These are phyloP conservation scores for Sinocyclocheilus anshuiensis DNA, from an alignment of 2,113 vertebrate species.

Conservation along the genomic window DNA sequence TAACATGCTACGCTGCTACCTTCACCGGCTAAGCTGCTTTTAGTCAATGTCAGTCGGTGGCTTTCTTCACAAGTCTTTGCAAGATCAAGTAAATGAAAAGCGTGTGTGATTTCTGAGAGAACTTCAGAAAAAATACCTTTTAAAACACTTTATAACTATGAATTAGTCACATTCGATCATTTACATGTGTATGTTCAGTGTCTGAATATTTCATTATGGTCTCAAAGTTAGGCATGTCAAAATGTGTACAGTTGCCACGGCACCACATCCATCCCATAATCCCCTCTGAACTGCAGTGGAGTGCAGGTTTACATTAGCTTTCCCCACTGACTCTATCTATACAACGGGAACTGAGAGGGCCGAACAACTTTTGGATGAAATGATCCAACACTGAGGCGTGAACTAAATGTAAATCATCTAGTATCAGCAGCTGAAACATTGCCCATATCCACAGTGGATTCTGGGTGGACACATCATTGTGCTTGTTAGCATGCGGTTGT, in stretches of 20 bases:
- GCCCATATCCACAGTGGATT: not conserved
- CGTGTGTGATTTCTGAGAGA: no score
- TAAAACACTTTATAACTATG: not conserved
- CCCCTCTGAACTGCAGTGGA: not conserved
- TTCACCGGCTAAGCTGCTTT: no score
- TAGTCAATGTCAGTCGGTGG: no score
- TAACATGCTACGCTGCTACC: no score
- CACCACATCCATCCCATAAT: not conserved
- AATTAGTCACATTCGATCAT: not conserved
- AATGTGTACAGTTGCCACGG: not conserved
- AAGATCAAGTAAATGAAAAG: no score
- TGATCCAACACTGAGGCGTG: not conserved
- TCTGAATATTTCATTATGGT: not conserved
- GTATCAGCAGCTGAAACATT: conserved; percentile 7
- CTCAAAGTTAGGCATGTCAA: not conserved
- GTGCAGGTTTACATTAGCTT: no score
- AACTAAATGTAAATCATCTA: not conserved
- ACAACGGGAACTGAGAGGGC: not conserved
- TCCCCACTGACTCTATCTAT: not conserved
- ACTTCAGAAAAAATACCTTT: not conserved
- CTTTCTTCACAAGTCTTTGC: no score
- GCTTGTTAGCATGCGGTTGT: not conserved
- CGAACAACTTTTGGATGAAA: not conserved
- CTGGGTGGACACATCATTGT: conserved; percentile 3
- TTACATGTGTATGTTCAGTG: not conserved